Evolutionary conservation across 1,140 invertebrate genomes (phyloP).

Genomic region (Drosophila bipectinata): DNA sequence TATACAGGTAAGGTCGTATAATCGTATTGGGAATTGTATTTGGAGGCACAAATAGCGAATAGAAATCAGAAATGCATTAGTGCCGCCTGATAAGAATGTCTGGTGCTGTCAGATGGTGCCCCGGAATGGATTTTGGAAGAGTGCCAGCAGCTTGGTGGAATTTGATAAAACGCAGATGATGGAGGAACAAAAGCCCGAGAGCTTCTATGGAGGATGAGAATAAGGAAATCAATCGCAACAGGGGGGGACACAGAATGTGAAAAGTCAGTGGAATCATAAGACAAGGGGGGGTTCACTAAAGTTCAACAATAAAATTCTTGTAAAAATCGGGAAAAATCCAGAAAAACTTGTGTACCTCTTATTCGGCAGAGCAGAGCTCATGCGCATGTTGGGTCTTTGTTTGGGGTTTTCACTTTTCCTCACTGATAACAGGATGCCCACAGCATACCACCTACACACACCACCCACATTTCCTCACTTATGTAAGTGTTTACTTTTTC

Average conservation of each 20-base stretch:
- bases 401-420: conserved; percentile 38
- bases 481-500: conserved; percentile 42
- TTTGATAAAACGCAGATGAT: conserved; percentile 48
- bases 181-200: conserved; percentile 1
- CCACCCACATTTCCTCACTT: conserved; percentile 17
- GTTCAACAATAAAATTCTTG: conserved; percentile 10
- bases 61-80: neutral
- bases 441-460: conserved; percentile 11
- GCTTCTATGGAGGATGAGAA: conserved; percentile 3
- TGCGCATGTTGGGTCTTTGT: conserved; percentile 57
- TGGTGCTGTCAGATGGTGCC: conserved; percentile 29
- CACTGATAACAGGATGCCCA: conserved; percentile 38
- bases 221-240: conserved; percentile 50
- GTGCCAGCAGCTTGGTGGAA: conserved; percentile 32
- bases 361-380: conserved; percentile 23
- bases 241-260: conserved; percentile 21
- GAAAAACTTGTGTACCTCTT: conserved; percentile 15
- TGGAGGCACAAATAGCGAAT: neutral
- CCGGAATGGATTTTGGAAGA: conserved; percentile 6
- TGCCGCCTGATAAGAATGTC: conserved; percentile 33
- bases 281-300: conserved; percentile 9
- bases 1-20: conserved; percentile 12
- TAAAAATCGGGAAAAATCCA: conserved; percentile 7
- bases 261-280: conserved; percentile 16
- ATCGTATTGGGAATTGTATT: conserved; percentile 15